A percentile compares a stretch with the other conserved stretches of the same genome.
These are phyloP conservation scores for Montipora cactus DNA, from an alignment of 64 coral and sea anemone species.

Conservation along the genomic window DNA sequence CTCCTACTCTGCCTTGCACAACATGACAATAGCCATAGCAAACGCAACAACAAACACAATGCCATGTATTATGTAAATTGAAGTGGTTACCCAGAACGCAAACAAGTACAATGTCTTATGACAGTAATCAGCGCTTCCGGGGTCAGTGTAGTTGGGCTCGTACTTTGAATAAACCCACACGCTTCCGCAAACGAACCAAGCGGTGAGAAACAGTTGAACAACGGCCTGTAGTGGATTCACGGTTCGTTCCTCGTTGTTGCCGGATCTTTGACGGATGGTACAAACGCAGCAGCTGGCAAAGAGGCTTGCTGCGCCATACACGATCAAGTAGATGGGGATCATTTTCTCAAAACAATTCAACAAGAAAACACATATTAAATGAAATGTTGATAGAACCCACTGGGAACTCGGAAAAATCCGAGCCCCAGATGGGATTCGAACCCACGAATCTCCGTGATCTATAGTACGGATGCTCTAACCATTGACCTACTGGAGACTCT, in stretches of 20 bases:
- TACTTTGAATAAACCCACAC: slow-evolving; percentile 67
- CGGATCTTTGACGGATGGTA: background rate
- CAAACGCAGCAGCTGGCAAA: background rate
- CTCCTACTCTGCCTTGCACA: background rate
- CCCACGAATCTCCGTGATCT: too few species aligned
- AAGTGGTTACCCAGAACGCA: slow-evolving; percentile 35
- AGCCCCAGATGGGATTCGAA: too few species aligned
- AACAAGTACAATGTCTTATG: slow-evolving; percentile 62
- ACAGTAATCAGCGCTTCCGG: slow-evolving; percentile 8
- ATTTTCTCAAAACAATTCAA: background rate
- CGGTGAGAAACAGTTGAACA: slow-evolving; percentile 27
- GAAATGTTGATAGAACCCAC: too few species aligned
- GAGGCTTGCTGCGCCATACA: slow-evolving; percentile 28
- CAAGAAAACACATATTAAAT: background rate
- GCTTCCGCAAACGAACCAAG: slow-evolving; percentile 53
- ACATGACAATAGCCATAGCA: slow-evolving; percentile 9
- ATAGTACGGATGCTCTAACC: too few species aligned
- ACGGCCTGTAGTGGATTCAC: slow-evolving; percentile 21
- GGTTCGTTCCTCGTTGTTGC: background rate
- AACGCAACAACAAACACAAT: background rate
- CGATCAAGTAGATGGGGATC: slow-evolving; percentile 71
- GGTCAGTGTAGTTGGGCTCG: slow-evolving; percentile 53
- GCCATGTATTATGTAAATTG: background rate
- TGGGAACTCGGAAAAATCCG: too few species aligned
- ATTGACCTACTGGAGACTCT: too few species aligned